Percentiles rank a stretch among this genome's conserved stretches.
Conservation (phyloP, 2,888 invertebrate genomes). For the Perithous albicinctus region DNA sequence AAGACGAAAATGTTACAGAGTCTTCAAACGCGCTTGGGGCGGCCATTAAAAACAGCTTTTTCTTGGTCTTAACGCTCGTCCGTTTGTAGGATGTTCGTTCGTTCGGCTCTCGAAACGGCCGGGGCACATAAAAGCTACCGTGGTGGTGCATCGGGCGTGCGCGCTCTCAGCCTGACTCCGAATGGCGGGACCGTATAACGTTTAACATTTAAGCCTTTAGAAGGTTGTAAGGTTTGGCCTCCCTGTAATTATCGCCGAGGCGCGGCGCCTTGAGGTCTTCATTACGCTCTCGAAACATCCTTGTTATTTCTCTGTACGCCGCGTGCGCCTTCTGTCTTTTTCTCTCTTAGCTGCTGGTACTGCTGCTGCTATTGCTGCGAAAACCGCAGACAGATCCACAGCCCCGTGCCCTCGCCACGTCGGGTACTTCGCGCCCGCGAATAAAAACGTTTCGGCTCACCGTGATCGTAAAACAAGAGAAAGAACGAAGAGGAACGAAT, state of each 20-base stretch:
- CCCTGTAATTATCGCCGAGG: slow-evolving; percentile 85
- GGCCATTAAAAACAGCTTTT: slow-evolving; percentile 53
- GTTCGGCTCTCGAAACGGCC: slow-evolving; percentile 64
- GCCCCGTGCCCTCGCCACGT: slow-evolving; percentile 17
- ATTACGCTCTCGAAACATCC: slow-evolving; percentile 82
- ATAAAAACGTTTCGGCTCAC: slow-evolving; percentile 62
- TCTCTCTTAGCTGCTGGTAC: neutral
- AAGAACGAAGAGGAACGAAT: slow-evolving; percentile 28
- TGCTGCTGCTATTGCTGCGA: neutral
- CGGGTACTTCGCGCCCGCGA: slow-evolving; percentile 42
- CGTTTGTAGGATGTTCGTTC: slow-evolving; percentile 12
- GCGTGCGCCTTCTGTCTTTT: slow-evolving; percentile 68
- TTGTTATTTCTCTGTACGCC: slow-evolving; percentile 83
- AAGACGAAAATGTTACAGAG: neutral
- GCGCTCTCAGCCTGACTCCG: slow-evolving; percentile 39
- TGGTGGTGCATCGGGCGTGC: slow-evolving; percentile 76
- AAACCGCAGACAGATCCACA: slow-evolving; percentile 29
- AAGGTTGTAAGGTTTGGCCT: slow-evolving; percentile 84
- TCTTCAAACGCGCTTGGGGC: slow-evolving; percentile 40
- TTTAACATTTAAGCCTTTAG: slow-evolving; percentile 85
- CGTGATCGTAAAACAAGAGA: slow-evolving; percentile 65
- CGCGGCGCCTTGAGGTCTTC: slow-evolving; percentile 85
- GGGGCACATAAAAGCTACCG: slow-evolving; percentile 82
- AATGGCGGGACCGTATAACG: slow-evolving; percentile 76
- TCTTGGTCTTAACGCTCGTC: slow-evolving; percentile 26